A percentile compares a stretch with the other conserved stretches of the same genome.
phyloP scores from a whole-genome alignment of 2,888 invertebrate genomes.

The Melanophora roralis region DNA sequence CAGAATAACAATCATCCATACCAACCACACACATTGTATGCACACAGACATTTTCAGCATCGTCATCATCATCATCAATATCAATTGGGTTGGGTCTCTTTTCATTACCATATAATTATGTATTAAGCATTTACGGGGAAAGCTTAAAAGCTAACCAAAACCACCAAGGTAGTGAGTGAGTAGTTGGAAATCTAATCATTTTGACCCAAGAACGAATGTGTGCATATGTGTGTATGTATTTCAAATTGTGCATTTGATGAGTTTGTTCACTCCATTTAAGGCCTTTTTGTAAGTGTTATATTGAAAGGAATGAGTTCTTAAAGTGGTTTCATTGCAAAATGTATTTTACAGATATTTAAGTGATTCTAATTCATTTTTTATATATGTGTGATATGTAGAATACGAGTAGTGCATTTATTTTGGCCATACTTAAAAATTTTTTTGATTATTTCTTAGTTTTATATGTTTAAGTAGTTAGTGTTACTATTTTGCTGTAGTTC shows the following conservation, averaged over 20 bases:
- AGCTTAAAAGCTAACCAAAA: neutral
- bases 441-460: neutral
- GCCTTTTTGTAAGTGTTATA: neutral
- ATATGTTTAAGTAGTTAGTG: neutral
- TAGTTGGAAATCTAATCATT: neutral
- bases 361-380: neutral
- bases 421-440: conserved; percentile 4
- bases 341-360: neutral
- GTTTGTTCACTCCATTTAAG: too few relatives aligned
- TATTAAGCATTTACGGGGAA: neutral
- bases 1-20: conserved; percentile 34
- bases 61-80: conserved; percentile 3
- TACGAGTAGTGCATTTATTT: neutral
- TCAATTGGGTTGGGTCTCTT: conserved; percentile 5
- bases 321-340: neutral
- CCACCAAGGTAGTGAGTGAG: neutral
- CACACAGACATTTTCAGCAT: neutral
- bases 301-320: neutral
- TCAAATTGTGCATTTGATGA: too few relatives aligned
- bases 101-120: neutral
- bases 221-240: too few relatives aligned
- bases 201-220: neutral
- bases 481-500: conserved; percentile 2
- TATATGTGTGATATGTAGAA: neutral
- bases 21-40: neutral